Percentiles rank a stretch among this genome's conserved stretches.
Conservation (phyloP, 2,888 invertebrate genomes). For the Troides helena region DNA sequence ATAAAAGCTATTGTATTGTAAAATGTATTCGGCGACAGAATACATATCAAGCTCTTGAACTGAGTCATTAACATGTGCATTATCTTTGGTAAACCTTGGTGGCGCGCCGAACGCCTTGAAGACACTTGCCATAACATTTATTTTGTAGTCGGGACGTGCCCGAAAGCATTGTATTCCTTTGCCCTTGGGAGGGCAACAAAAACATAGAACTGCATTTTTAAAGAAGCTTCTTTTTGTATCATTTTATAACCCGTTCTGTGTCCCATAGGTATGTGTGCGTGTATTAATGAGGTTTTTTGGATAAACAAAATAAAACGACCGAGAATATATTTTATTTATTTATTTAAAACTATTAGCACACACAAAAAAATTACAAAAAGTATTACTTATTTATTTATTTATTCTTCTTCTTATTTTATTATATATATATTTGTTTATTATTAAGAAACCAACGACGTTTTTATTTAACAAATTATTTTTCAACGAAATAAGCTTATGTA, state of each 20-base stretch:
- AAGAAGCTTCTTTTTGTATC: slow-evolving; percentile 10
- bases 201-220: slow-evolving; percentile 22
- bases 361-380: too few relatives aligned
- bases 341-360: too few relatives aligned
- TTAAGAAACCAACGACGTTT: too few relatives aligned
- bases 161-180: slow-evolving; percentile 25
- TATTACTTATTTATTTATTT: too few relatives aligned
- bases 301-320: too few relatives aligned
- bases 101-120: slow-evolving; percentile 20
- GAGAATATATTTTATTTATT: too few relatives aligned
- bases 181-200: slow-evolving; percentile 18
- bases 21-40: slow-evolving; percentile 39
- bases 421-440: too few relatives aligned
- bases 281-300: neutral
- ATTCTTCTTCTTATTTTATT: too few relatives aligned
- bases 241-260: slow-evolving; percentile 10
- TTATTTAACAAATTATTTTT: too few relatives aligned
- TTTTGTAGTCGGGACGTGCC: slow-evolving; percentile 21
- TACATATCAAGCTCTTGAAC: slow-evolving; percentile 32
- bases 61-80: slow-evolving; percentile 37
- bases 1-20: slow-evolving; percentile 56
- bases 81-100: slow-evolving; percentile 30
- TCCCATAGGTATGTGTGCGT: neutral
- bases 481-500: too few relatives aligned
- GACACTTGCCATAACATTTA: slow-evolving; percentile 27